phyloP scores from a whole-genome alignment of 2,888 invertebrate species.

The Dolichopus griseipennis region DNA sequence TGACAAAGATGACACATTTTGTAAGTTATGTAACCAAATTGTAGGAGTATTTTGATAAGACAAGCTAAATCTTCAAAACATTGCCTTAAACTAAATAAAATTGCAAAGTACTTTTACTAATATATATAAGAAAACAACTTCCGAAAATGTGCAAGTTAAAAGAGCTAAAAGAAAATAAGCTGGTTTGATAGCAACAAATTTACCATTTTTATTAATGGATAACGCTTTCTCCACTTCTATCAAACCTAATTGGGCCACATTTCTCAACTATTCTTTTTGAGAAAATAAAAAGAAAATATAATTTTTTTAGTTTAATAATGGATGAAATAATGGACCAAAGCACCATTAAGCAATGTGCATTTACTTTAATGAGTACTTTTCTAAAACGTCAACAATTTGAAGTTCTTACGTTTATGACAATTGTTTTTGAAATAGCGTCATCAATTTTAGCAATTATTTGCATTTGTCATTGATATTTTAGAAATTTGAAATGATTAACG shows the following conservation, averaged over 20 bases:
- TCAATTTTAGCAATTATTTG: too few species aligned
- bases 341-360: slow-evolving; percentile 1
- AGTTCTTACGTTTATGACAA: too few species aligned
- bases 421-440: too few species aligned
- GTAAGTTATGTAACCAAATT: too few species aligned
- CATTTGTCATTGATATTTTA: too few species aligned
- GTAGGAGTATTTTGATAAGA: too few species aligned
- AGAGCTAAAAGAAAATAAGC: neutral
- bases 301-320: slow-evolving; percentile 5
- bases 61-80: too few species aligned
- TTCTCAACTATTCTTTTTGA: neutral
- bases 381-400: too few species aligned
- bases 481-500: too few species aligned
- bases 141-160: slow-evolving; percentile 26
- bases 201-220: slow-evolving; percentile 9
- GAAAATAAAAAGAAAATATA: neutral
- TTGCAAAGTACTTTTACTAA: neutral
- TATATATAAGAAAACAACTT: slow-evolving; percentile 42
- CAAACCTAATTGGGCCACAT: neutral
- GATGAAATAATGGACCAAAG: slow-evolving; percentile 9
- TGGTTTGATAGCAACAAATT: slow-evolving; percentile 1
- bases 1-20: too few species aligned
- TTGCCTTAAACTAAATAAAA: too few species aligned
- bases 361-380: neutral
- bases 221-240: neutral